Percentiles rank a stretch among this genome's conserved stretches.
phyloP scores from a whole-genome alignment of 2,888 invertebrate genomes.

The Trachelus iudaicus region DNA sequence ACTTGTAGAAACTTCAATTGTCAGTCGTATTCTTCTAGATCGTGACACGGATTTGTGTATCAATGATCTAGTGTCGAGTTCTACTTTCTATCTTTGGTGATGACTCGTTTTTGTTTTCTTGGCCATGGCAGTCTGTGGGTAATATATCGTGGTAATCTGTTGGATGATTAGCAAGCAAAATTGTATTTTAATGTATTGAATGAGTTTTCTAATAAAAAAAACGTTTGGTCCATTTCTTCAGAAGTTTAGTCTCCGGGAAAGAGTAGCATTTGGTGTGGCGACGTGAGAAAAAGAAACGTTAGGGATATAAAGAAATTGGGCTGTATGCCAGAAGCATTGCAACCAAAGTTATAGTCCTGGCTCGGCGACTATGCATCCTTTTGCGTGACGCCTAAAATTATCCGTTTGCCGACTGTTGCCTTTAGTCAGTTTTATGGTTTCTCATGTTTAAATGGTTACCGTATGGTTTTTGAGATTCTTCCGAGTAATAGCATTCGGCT shows the following conservation, averaged over 20 bases:
- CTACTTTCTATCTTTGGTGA: background rate
- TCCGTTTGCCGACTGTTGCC: background rate
- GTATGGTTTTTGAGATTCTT: background rate
- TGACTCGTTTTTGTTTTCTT: background rate
- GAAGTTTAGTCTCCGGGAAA: background rate
- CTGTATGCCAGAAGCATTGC: background rate
- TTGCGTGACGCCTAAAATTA: background rate
- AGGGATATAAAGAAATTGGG: background rate
- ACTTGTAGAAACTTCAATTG: background rate
- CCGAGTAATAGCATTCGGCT: background rate
- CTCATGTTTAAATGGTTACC: background rate
- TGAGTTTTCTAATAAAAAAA: background rate
- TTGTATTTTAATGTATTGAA: background rate
- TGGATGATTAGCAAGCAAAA: background rate
- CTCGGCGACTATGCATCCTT: background rate
- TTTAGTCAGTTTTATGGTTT: background rate
- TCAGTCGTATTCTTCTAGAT: background rate
- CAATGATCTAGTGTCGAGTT: background rate
- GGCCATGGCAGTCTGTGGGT: background rate
- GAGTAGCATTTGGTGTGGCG: background rate
- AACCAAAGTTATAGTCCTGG: background rate
- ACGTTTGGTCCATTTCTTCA: background rate
- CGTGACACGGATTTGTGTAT: background rate
- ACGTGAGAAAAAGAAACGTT: background rate
- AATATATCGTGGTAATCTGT: background rate